A percentile compares a stretch with the other conserved stretches of the same genome.
Evolutionary conservation across 1,140 invertebrate genomes (phyloP).

Genomic region (Panonychus citri): DNA sequence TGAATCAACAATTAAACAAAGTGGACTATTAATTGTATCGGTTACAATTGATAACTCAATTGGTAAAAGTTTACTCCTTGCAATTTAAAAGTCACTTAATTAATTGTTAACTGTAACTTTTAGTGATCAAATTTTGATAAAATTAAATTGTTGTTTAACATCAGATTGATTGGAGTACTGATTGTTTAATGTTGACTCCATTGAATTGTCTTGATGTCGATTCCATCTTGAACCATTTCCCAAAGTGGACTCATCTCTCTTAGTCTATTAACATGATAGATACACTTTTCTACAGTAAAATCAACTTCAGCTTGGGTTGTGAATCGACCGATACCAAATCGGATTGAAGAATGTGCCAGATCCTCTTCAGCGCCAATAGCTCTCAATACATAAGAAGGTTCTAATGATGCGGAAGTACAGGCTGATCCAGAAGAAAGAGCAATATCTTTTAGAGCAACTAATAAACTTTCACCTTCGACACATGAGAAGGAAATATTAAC

Average conservation of each 20-base stretch:
- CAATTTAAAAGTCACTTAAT: no score
- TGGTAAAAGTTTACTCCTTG: no score
- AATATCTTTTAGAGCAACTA: constrained; percentile 86
- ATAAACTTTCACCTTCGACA: constrained; percentile 68
- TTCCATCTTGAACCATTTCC: constrained; percentile 98
- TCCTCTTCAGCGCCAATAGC: constrained; percentile 97
- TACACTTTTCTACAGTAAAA: constrained; percentile 72
- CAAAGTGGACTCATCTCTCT: constrained; percentile 93
- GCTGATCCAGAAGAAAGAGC: constrained; percentile 50
- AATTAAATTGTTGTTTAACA: no score
- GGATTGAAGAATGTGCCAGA: constrained; percentile 93
- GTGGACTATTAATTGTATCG: no score
- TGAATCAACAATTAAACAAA: no score
- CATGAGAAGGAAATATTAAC: constrained; percentile 95
- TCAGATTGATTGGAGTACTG: no score
- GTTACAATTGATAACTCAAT: no score
- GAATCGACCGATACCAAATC: constrained; percentile 93
- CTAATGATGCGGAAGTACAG: constrained; percentile 90
- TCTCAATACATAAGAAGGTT: constrained; percentile 92
- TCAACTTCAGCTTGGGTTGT: constrained; percentile 88
- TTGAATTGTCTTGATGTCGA: constrained; percentile 88
- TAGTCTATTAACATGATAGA: constrained; percentile 64
- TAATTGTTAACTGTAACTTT: no score
- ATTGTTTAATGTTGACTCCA: constrained; percentile 74
- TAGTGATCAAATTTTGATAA: no score